Conservation (phyloP, 2,888 invertebrate genomes). For the Harmothoe impar region DNA sequence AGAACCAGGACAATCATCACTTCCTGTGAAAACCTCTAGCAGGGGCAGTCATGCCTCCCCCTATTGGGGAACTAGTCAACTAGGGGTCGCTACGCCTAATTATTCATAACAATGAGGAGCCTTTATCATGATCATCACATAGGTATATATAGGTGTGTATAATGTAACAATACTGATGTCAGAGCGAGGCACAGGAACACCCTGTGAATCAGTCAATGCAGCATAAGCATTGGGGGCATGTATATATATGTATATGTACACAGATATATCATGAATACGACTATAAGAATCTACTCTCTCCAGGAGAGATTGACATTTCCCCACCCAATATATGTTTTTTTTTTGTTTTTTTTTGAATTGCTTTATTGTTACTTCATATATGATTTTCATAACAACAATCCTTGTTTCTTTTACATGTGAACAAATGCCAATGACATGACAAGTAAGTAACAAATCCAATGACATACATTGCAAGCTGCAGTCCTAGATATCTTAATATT, state of each 20-base stretch:
- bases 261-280: not conserved
- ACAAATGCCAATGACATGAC: too few species aligned
- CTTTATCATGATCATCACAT: not conserved
- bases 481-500: too few species aligned
- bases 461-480: too few species aligned
- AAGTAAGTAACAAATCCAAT: too few species aligned
- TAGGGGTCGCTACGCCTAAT: not conserved
- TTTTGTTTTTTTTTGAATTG: too few species aligned
- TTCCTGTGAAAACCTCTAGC: not conserved
- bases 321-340: too few species aligned
- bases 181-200: not conserved
- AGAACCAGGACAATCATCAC: not conserved
- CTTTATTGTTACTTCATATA: too few species aligned
- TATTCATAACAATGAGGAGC: not conserved
- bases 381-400: too few species aligned
- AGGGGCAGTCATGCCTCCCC: not conserved
- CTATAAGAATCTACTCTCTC: not conserved
- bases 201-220: constrained; percentile 19
- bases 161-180: constrained; percentile 29
- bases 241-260: not conserved
- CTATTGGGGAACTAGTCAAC: not conserved
- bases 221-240: not conserved
- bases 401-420: too few species aligned
- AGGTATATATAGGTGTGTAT: not conserved
- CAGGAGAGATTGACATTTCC: constrained; percentile 18